Evolutionary conservation across 2,113 vertebrate genomes (phyloP), one percentile per base, ranked within the genome.

Genomic region (Lates calcarifer): DNA sequence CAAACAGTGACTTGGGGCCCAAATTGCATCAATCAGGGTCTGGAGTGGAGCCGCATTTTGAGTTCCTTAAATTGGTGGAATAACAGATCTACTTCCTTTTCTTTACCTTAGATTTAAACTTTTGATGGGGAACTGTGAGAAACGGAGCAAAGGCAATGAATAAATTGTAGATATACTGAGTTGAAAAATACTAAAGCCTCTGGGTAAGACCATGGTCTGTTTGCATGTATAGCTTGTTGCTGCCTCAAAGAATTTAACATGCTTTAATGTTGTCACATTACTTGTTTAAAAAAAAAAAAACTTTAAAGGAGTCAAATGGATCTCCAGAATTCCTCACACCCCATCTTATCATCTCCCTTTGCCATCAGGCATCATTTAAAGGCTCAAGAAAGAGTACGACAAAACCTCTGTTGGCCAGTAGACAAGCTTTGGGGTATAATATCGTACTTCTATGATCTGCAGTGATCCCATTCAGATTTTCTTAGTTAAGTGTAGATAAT

Each of bases 21-120:
- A 90, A 84, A 87, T 85, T 83, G 77, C 82, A 90, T 65, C 63
- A 91, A 91, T 93, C 89, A 90, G 62, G 31, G 43, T 82, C 74
- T 81, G 71, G 76, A 88, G 61, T 55, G 43, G 39, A 82, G 79
- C 65, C 37, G 73, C 8, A 55, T 79, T 85, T 87, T 83, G 68
- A 77, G 63, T 56, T 53, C 61, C 47, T 78, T 26, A 77, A 87
- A 84, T 66, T 83, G 70, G 43, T 69, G 68, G 56, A 83, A 89
- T 77, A 72, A 75, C 28, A 11, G 74, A 90, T 80, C 62, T 55
- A 71, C 39, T 77, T 81, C 62, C 69, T 53, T 74, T 74, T 82
- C 13, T 33, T 83, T 87, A 69, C 58, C 73, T 84, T 41, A 74
- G 81, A 85, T 82, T 77, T 84, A 60, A 87, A 86, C 80, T 53